A percentile compares a stretch with the other conserved stretches of the same genome.
These are phyloP conservation scores for Galbula dea DNA, from an alignment of 2,113 vertebrate species.

Conservation along the genomic window DNA sequence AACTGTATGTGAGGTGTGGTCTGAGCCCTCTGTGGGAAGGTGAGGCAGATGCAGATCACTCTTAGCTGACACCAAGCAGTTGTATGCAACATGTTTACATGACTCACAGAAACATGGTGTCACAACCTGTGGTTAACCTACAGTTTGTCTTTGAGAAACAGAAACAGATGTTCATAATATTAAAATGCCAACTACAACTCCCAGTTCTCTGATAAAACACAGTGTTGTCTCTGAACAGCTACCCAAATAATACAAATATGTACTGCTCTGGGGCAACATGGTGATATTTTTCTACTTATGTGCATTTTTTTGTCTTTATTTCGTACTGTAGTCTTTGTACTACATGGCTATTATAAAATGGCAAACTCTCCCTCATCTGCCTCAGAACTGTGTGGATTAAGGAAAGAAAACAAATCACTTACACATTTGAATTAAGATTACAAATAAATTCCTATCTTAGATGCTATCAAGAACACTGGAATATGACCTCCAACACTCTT, in stretches of 20 bases:
- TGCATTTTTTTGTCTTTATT: background rate
- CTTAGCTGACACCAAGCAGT: background rate
- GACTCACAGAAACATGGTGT: background rate
- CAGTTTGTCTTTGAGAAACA: background rate
- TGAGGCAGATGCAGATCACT: background rate
- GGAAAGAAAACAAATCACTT: background rate
- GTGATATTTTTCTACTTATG: background rate
- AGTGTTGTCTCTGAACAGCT: background rate
- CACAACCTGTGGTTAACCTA: background rate
- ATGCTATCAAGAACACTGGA: background rate
- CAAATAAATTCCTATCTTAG: background rate
- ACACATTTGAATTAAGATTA: background rate
- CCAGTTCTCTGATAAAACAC: background rate
- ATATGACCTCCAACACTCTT: background rate
- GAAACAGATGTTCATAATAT: background rate
- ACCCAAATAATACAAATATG: background rate
- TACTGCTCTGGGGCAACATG: background rate
- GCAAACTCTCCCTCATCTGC: background rate
- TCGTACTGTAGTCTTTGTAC: background rate
- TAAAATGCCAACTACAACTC: background rate
- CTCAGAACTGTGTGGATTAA: background rate
- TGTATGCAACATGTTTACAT: background rate
- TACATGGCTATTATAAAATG: background rate
- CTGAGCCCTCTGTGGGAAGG: background rate
- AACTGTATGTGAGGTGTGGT: background rate